phyloP scores from a whole-genome alignment of 1,140 invertebrate species.

The Ladona fulva region DNA sequence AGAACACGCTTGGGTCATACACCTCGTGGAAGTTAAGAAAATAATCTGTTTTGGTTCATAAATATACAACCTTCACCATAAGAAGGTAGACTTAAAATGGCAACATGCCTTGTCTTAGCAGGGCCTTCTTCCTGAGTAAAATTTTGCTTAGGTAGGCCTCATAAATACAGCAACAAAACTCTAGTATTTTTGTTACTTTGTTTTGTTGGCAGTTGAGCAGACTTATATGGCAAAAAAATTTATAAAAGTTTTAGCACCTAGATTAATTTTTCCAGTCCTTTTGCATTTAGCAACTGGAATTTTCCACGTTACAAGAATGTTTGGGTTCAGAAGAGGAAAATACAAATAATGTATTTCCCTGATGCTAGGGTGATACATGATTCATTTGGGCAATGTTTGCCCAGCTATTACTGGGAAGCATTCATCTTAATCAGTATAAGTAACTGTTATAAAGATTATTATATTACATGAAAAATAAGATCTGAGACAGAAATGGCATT shows the following conservation, averaged over 20 bases:
- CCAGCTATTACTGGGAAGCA: slow-evolving; percentile 7
- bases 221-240: background rate
- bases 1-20: background rate
- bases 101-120: background rate
- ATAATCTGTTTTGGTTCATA: background rate
- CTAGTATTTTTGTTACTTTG: background rate
- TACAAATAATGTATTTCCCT: slow-evolving; percentile 10
- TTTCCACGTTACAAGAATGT: background rate
- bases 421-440: background rate
- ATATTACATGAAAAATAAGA: background rate
- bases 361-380: background rate
- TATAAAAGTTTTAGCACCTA: background rate
- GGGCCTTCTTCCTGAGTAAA: background rate
- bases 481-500: background rate
- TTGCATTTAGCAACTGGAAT: background rate
- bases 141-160: background rate
- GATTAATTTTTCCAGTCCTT: background rate
- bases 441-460: background rate
- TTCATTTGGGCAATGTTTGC: background rate
- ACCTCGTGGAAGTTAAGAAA: background rate
- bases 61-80: background rate
- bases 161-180: background rate
- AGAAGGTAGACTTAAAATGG: background rate
- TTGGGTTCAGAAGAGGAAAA: background rate
- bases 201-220: background rate